A percentile compares a stretch with the other conserved stretches of the same genome.
These are phyloP conservation scores for Plagiodera versicolora DNA, from an alignment of 2,888 invertebrate genomes.

Conservation along the genomic window DNA sequence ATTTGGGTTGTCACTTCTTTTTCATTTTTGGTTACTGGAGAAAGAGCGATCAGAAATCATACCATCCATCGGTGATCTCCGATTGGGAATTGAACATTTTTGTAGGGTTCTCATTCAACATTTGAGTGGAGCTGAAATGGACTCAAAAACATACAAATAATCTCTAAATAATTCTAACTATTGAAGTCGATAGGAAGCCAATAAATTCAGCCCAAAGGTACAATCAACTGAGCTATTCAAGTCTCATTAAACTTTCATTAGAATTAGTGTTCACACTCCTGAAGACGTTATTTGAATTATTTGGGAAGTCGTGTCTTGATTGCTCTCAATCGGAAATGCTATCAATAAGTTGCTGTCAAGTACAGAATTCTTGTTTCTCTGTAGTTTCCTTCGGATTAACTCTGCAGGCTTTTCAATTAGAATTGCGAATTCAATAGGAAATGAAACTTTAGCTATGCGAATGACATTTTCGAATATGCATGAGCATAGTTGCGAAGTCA, in stretches of 20 bases:
- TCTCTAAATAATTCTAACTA: no score
- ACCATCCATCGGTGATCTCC: no score
- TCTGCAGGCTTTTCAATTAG: conserved; percentile 30
- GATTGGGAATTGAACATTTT: no score
- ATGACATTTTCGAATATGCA: conserved; percentile 32
- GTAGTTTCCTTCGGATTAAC: conserved; percentile 37
- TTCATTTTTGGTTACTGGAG: no score
- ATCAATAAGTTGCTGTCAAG: conserved; percentile 42
- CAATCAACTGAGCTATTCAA: conserved; percentile 33
- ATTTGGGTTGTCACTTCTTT: no score
- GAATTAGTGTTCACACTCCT: conserved; percentile 33
- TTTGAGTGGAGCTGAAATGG: no score
- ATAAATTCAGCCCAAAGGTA: conserved; percentile 11
- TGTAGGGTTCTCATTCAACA: no score
- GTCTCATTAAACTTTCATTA: conserved; percentile 40
- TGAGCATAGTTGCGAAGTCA: no score
- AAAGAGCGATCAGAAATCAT: no score
- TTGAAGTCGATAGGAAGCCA: no score
- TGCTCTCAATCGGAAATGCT: conserved; percentile 37
- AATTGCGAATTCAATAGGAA: conserved; percentile 13
- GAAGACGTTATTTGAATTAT: conserved; percentile 37
- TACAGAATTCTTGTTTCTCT: conserved; percentile 35
- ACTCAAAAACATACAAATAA: no score
- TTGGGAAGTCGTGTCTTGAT: conserved; percentile 34
- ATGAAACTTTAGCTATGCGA: conserved; percentile 34